Base-by-base conservation (phyloP, 2,113 vertebrate species). In the Tauraco erythrolophus region DNA sequence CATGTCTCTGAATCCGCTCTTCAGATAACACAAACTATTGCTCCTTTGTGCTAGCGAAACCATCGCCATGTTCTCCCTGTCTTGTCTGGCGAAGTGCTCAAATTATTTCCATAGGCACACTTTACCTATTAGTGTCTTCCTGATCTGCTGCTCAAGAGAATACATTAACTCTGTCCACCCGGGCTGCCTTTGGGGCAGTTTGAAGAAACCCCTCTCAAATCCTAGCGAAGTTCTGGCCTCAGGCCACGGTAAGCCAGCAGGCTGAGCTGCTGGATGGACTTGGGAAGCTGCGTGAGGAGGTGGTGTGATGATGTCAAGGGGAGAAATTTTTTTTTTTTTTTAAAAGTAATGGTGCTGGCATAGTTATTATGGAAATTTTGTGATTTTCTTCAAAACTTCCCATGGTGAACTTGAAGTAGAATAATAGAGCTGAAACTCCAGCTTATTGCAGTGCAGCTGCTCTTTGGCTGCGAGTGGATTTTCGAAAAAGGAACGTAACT, bases 91-190 rank as follows among this genome's bases (percentile, higher is more conserved):
- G 1, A 37, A 70, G 72, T 27, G 64, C 79, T 91, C 6, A 62
- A 78, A 43, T 68, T 1, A 48, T 66, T 87, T 78, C 30, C 54
- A 60, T 61, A 41, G 74, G 23, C 12, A 2, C 0, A 0, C 6
- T 84, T 86, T 24, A 11, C 6, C 65, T 0, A 28, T 46, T 60
- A 31, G 11, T 18, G 24, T 39, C 37, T 87, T 70, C 33, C 76
- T 57, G 27, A 15, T 61, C 31, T 66, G n/a, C 84, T 66, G 15
- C n/a, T 58, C 16, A 3, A 46, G 68, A 28, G 50, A 30, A 43
- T 21, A 12, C 3, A 0, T 19, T 56, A 45, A 30, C 50, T 4
- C 0, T 23, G n/a, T 71, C 58, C 30, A 4, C 2, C 21, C 18
- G 7, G 58, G 17, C 39, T 60, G 46, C 17, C n/a, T 53, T 27